These are phyloP conservation scores for Gibbula magus DNA, from an alignment of 2,888 invertebrate genomes.

Conservation along the genomic window DNA sequence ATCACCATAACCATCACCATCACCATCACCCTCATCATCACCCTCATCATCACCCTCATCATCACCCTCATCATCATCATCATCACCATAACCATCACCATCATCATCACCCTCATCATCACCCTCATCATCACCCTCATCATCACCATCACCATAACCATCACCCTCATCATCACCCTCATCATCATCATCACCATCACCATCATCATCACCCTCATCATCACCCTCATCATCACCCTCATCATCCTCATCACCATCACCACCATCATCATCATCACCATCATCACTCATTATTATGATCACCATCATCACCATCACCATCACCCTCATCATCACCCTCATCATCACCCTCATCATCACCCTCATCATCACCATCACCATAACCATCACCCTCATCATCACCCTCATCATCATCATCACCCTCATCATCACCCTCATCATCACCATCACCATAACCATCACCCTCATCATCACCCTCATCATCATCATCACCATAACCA, in stretches of 20 bases:
- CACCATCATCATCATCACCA: constrained; percentile 11
- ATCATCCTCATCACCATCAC: not conserved
- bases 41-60: too few species aligned
- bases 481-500: not conserved
- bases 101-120: not conserved
- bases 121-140: too few species aligned
- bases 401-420: not conserved
- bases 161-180: too few species aligned
- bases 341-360: not conserved
- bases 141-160: too few species aligned
- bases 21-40: too few species aligned
- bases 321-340: not conserved
- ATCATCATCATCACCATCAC: too few species aligned
- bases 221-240: not conserved
- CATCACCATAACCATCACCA: too few species aligned
- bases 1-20: too few species aligned
- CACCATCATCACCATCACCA: constrained; percentile 6
- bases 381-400: not conserved
- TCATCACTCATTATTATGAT: not conserved
- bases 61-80: too few species aligned
- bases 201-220: not conserved
- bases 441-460: not conserved
- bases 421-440: not conserved
- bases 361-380: not conserved
- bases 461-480: not conserved